Base-by-base conservation (phyloP, 2,888 invertebrate genomes). In the Colletes collaris region DNA sequence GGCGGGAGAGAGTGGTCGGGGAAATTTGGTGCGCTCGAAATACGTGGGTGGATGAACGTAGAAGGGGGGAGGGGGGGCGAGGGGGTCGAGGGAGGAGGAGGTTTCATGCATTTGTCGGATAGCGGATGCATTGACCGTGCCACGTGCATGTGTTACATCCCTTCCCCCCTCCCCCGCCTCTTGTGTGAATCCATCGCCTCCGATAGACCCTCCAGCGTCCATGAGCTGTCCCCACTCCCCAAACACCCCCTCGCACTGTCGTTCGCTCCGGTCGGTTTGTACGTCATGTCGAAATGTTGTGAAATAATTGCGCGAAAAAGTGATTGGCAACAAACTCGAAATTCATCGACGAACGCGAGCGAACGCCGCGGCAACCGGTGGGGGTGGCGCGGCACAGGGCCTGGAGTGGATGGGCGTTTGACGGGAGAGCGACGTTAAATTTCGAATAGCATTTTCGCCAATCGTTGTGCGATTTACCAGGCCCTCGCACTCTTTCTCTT, bases 251-350 rank as follows among this genome's bases (percentile, higher is more conserved):
- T 53, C 53, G 55, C 58, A 27, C 16, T 65, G 59, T 76, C 75
- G 75, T 63, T 76, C 80, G 66, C 58, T 59, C 56, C 69, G 80
- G 65, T 80, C 58, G 86, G 87, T 89, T 90, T 90, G 86, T 89
- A 90, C 89, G 91, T 92, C 92, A 91, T 91, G 92, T 92, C 90
- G 91, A 92, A 90, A 91, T 87, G 90, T 89, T 88, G 89, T 87
- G 90, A 91, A 92, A 92, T 92, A 91, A 92, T 92, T 90, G 91
- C 89, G 90, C 91, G 92, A 91, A 92, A 92, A 92, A 92, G 88
- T 91, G 91, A 91, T 92, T 91, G 90, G 92, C 88, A 90, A 92
- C 90, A 88, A 88, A 89, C 86, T 89, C 87, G 87, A 88, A 90
- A 86, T 89, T 87, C 89, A 89, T 90, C 87, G 88, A 84, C 84